Base-by-base conservation (phyloP, 2,888 invertebrate species). In the Erebia palarica region DNA sequence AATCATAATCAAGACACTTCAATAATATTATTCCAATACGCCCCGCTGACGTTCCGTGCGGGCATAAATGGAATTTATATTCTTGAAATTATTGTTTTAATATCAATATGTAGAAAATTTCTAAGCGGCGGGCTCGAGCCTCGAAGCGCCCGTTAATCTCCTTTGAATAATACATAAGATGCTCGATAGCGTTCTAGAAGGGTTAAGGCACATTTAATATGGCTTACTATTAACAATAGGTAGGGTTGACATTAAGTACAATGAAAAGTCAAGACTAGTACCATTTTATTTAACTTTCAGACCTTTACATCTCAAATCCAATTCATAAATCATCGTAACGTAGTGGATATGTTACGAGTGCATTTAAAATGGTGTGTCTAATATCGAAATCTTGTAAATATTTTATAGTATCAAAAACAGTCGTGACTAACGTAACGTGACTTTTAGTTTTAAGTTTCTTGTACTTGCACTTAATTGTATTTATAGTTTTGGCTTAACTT, bases 121-220 rank as follows among this genome's bases (percentile, higher is more conserved):
- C 82, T 84, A 76, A 78, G 71, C 76, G 80, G 84, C 83, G 83
- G 85, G 85, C 86, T 82, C 76, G 79, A 78, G 85, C 85, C 86
- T 82, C 76, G 79, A 78, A 82, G 82, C 85, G 78, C 83, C 83
- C 82, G 78, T 84, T 92, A 90, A 93, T 91, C 89, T 89, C 85
- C 77, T 80, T 81, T 93, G 92, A 92, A 93, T 92, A 92, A 93
- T 85, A 91, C 92, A 92, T 92, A 87, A 90, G 91, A 87, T 88
- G 82, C 83, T 86, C 86, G 90, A 91, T 92, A 90, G 87, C 86
- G 83, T 86, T 86, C 86, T 88, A 88, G 90, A 88, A 90, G 86
- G 86, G 87, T 86, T 90, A 87, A 88, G 82, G 84, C 87, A 84
- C 85, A 86, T 83, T 85, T 89, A 90, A 91, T 90, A 84, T 85